Evolutionary conservation across 2,797 vertebrate species (phyloP), one percentile per base, ranked within the genome.

Genomic region (Lacerta bilineata): DNA sequence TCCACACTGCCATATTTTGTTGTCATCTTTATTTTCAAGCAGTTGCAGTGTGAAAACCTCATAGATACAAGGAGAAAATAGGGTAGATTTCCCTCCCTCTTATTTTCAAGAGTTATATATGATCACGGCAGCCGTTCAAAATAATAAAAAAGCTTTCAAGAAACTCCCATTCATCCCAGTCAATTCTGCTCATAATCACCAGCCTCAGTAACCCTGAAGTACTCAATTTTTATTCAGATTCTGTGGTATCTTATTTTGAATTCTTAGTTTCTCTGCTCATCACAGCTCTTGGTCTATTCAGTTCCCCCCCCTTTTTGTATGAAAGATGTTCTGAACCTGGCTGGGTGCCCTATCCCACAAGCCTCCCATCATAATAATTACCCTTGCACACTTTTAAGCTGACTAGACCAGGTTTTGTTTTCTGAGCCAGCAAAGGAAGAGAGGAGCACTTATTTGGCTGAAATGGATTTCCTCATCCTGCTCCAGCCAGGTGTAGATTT

Each of bases 401-500:
- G 43, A 33, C 43, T 55, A 64, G 61, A 76, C 27, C 39, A 50
- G 41, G 39, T 69, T 78, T 69, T 55, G n/a, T 72, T 84, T 68
- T 50, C 29, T 68, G 61, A 50, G n/a, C 33, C 41, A 79, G 36
- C 3, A 46, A 29, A 77, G 41, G 27, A 79, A 50, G 3, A 36
- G 8, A 2, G n/a, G 39, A 36, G 64, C 25, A 41, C 17, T 8
- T 76, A 17, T 86, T 69, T 78, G 20, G 77, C 76, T 27, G 41
- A 33, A n/a, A 7, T 68, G 4, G 75, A 86, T 86, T 69, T n/a
- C 69, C 7, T 68, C 41, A 78, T 43, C 20, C 41, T 68, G 61
- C 78, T 69, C 84, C 61, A 86, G 64, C 27, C 29, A 78, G 75
- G 18, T 43, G 10, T 50, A 79, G 41, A 79, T 69, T 66, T 64